Conservation (phyloP, 2,113 vertebrate genomes). For the Chloropsis hardwickii region DNA sequence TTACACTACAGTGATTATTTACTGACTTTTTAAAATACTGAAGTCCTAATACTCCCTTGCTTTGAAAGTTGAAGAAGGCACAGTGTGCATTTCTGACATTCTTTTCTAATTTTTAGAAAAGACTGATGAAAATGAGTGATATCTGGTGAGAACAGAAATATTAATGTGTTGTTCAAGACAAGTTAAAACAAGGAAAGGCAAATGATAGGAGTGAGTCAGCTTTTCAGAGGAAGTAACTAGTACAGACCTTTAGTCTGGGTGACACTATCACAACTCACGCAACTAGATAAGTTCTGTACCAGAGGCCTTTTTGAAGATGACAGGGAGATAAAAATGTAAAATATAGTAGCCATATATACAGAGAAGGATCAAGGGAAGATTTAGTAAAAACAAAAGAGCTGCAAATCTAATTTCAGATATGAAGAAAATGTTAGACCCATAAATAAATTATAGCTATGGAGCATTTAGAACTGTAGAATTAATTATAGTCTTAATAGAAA, state of each 20-base stretch:
- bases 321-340: background rate
- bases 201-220: background rate
- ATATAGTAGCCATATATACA: background rate
- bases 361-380: background rate
- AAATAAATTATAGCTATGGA: conserved; percentile 54
- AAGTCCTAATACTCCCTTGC: background rate
- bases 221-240: background rate
- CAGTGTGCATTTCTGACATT: background rate
- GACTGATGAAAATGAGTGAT: background rate
- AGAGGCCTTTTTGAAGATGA: background rate
- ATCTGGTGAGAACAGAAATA: background rate
- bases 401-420: conserved; percentile 40
- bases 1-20: background rate
- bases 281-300: background rate
- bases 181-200: background rate
- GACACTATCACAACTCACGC: background rate
- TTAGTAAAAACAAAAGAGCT: conserved; percentile 8
- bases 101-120: background rate
- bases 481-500: conserved; percentile 51
- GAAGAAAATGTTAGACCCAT: conserved; percentile 15
- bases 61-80: background rate
- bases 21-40: background rate
- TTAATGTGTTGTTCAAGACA: background rate
- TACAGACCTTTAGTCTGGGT: conserved; percentile 9
- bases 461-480: conserved; percentile 45